phyloP scores from a whole-genome alignment of 2,888 invertebrate species.

The Baccha elongata region DNA sequence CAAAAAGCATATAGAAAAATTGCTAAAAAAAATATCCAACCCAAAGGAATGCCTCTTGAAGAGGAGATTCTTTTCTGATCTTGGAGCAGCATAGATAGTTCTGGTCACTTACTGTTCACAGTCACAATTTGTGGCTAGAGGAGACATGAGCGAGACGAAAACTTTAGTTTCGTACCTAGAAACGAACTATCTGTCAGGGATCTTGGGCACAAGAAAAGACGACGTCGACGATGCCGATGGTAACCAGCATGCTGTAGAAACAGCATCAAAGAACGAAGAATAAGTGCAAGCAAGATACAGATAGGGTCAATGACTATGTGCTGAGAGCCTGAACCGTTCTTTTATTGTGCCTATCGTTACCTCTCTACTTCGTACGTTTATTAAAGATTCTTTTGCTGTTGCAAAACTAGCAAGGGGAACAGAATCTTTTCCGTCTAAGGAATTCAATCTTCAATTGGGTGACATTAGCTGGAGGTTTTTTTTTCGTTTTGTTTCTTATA shows the following conservation, averaged over 20 bases:
- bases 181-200: slow-evolving; percentile 58
- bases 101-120: slow-evolving; percentile 41
- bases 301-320: slow-evolving; percentile 66
- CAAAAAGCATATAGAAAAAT: slow-evolving; percentile 12
- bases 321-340: slow-evolving; percentile 43
- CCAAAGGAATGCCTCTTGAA: slow-evolving; percentile 36
- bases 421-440: not conserved
- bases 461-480: slow-evolving; percentile 1
- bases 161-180: slow-evolving; percentile 36
- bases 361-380: not conserved
- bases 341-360: slow-evolving; percentile 35
- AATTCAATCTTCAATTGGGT: slow-evolving; percentile 2
- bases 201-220: slow-evolving; percentile 45
- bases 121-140: slow-evolving; percentile 6
- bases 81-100: slow-evolving; percentile 35
- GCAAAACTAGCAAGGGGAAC: not conserved
- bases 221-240: slow-evolving; percentile 19
- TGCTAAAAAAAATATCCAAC: slow-evolving; percentile 3
- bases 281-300: slow-evolving; percentile 17
- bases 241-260: slow-evolving; percentile 5
- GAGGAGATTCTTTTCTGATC: slow-evolving; percentile 40
- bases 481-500: not conserved
- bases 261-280: slow-evolving; percentile 25
- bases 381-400: slow-evolving; percentile 21
- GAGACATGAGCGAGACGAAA: slow-evolving; percentile 17